Conservation (phyloP, 2,888 invertebrate species). For the Artemia sinica region DNA sequence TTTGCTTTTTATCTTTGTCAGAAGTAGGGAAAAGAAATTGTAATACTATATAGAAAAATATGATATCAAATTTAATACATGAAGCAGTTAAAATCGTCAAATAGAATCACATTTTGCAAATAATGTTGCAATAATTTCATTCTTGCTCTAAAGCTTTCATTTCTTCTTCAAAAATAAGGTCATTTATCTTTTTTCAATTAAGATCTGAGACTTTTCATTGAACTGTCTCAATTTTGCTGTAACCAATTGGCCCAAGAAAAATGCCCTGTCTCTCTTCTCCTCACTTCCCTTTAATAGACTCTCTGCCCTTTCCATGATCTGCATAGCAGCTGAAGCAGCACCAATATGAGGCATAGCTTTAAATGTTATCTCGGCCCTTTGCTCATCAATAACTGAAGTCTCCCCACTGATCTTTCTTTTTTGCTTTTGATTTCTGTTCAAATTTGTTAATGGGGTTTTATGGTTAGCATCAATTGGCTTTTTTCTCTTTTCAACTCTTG, state of each 20-base stretch:
- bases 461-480: neutral
- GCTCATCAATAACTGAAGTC: too few relatives aligned
- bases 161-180: conserved; percentile 4
- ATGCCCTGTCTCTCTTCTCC: conserved; percentile 6
- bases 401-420: too few relatives aligned
- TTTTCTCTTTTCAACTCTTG: neutral
- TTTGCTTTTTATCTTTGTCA: too few relatives aligned
- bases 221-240: neutral
- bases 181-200: conserved; percentile 5
- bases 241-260: neutral
- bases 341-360: neutral
- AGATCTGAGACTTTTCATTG: neutral
- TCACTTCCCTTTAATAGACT: neutral
- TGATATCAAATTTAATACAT: neutral
- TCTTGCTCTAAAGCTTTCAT: neutral
- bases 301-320: conserved; percentile 2
- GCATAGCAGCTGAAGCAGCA: neutral
- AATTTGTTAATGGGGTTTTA: neutral
- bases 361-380: too few relatives aligned
- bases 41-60: neutral
- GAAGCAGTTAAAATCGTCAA: neutral
- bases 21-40: neutral
- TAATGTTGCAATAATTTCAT: neutral
- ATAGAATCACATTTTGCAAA: neutral
- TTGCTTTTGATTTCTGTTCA: too few relatives aligned